phyloP scores from a whole-genome alignment of 2,888 invertebrate species.

The Brachynemurus nebulosus region DNA sequence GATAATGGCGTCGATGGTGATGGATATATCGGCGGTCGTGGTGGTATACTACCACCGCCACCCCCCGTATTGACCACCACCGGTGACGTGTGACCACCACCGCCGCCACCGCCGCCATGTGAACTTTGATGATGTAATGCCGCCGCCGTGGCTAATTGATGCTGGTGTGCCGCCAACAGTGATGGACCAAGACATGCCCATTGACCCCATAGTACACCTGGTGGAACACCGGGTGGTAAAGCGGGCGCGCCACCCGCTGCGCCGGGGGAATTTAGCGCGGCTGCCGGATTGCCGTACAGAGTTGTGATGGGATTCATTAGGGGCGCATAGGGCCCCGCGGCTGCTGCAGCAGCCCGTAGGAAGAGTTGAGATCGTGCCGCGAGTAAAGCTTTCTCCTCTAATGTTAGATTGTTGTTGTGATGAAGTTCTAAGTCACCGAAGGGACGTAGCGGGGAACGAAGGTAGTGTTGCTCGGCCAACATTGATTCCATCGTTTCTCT shows the following conservation, averaged over 20 bases:
- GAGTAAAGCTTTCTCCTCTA: conserved; percentile 64
- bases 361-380: conserved; percentile 65
- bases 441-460: conserved; percentile 62
- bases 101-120: too few relatives aligned
- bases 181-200: conserved; percentile 57
- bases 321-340: conserved; percentile 40
- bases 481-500: conserved; percentile 87
- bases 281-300: conserved; percentile 31
- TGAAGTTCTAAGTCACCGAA: conserved; percentile 59
- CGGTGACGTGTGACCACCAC: too few relatives aligned
- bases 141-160: conserved; percentile 37
- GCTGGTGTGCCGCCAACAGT: conserved; percentile 44
- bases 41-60: conserved; percentile 33
- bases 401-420: conserved; percentile 53
- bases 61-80: not conserved
- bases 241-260: conserved; percentile 28
- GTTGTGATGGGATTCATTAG: conserved; percentile 36
- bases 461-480: conserved; percentile 71
- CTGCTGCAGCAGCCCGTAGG: conserved; percentile 54
- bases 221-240: conserved; percentile 26
- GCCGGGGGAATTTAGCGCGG: conserved; percentile 27
- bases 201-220: conserved; percentile 52
- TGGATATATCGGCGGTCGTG: conserved; percentile 34
- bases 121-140: conserved; percentile 25
- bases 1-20: conserved; percentile 41